Percentiles rank a stretch among this genome's conserved stretches.
These are phyloP conservation scores for Zingel zingel DNA, from an alignment of 2,113 vertebrate species.

Conservation along the genomic window DNA sequence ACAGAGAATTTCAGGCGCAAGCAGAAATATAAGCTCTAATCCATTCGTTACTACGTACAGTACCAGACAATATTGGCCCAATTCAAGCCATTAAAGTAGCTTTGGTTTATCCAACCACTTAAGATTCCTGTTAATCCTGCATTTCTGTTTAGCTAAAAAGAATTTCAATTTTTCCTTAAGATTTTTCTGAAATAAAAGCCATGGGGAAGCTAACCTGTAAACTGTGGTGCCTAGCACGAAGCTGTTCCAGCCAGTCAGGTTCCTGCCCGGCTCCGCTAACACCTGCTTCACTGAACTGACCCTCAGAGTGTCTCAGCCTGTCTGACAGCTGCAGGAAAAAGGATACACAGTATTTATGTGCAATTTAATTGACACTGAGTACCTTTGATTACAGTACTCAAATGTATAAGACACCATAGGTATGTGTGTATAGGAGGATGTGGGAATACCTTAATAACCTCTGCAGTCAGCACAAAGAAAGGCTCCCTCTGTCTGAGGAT, in stretches of 20 bases:
- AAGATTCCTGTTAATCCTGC: neutral
- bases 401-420: neutral
- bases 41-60: too few species aligned
- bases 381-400: neutral
- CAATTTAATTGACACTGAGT: neutral
- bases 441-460: conserved; percentile 87
- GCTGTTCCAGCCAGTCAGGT: conserved; percentile 86
- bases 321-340: conserved; percentile 86
- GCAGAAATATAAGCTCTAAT: too few species aligned
- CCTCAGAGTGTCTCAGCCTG: conserved; percentile 87
- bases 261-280: conserved; percentile 73
- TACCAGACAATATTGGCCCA: neutral
- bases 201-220: conserved; percentile 73
- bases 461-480: conserved; percentile 80
- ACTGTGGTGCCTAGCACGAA: conserved; percentile 71
- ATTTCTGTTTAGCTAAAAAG: neutral
- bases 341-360: neutral
- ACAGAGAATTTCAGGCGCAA: too few species aligned
- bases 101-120: neutral
- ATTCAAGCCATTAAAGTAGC: neutral
- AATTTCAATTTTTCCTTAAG: neutral
- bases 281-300: conserved; percentile 80
- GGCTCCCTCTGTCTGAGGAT: conserved; percentile 78
- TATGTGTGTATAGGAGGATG: neutral
- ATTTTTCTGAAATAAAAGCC: neutral